A percentile compares a stretch with the other conserved stretches of the same genome.
Conservation (phyloP, 2,888 invertebrate species). For the Acrobasis repandana region DNA sequence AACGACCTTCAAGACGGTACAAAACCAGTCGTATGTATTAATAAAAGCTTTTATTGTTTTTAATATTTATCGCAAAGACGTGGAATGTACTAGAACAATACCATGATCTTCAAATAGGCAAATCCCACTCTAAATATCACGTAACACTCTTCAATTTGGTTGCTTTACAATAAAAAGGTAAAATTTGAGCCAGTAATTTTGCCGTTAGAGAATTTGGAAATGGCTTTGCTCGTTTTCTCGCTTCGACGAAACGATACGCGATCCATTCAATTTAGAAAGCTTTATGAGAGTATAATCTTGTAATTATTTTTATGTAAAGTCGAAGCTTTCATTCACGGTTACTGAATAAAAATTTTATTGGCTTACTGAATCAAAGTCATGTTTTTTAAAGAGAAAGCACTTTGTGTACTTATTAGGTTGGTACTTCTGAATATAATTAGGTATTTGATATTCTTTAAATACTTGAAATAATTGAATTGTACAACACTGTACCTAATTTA, state of each 20-base stretch:
- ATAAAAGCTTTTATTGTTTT: too few relatives aligned
- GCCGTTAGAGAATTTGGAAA: slow-evolving; percentile 2
- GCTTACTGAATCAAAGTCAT: too few relatives aligned
- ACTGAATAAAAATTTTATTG: too few relatives aligned
- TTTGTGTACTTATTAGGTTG: too few relatives aligned
- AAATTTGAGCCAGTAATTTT: not conserved
- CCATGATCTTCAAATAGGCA: not conserved
- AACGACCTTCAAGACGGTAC: too few relatives aligned
- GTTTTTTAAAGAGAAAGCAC: too few relatives aligned
- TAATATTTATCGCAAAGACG: not conserved
- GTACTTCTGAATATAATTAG: too few relatives aligned
- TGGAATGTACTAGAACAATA: not conserved
- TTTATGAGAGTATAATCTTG: slow-evolving; percentile 14
- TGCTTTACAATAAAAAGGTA: not conserved
- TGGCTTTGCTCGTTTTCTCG: not conserved
- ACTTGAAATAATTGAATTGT: too few relatives aligned
- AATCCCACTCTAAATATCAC: not conserved
- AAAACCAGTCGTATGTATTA: too few relatives aligned
- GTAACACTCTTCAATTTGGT: not conserved
- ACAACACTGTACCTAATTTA: too few relatives aligned
- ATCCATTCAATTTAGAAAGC: slow-evolving; percentile 9
- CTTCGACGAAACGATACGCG: not conserved
- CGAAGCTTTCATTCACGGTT: not conserved
- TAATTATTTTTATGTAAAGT: slow-evolving; percentile 14
- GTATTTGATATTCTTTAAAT: too few relatives aligned